Evolutionary conservation across 2,797 vertebrate species (phyloP).

Genomic region (Chrysolophus pictus): DNA sequence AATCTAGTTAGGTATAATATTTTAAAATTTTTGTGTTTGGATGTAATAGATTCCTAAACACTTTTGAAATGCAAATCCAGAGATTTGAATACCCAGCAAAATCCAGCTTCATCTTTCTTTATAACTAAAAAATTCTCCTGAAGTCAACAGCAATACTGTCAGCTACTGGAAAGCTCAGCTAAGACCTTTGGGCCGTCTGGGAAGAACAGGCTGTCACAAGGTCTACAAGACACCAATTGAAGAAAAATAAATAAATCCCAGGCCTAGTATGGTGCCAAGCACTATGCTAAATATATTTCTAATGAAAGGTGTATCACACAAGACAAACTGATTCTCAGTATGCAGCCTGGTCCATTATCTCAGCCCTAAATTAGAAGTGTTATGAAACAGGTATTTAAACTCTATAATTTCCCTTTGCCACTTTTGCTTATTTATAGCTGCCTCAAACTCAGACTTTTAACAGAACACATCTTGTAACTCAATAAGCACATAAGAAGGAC

Average conservation of each 20-base stretch:
- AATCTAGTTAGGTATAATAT: background rate
- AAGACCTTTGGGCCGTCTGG: background rate
- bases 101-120: background rate
- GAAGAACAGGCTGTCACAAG: background rate
- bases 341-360: background rate
- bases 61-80: background rate
- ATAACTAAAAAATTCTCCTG: background rate
- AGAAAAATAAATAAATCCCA: background rate
- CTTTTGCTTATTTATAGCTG: background rate
- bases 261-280: background rate
- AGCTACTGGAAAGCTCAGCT: background rate
- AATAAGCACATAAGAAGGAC: background rate
- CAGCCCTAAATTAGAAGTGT: background rate
- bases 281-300: background rate
- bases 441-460: constrained; percentile 1
- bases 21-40: background rate
- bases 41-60: background rate
- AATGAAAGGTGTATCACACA: background rate
- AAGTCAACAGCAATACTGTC: background rate
- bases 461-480: background rate
- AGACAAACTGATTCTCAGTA: background rate
- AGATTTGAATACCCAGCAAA: background rate
- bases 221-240: background rate
- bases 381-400: constrained; percentile 44
- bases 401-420: constrained; percentile 23